These are phyloP conservation scores for Pachyuromys duprasi DNA, from an alignment of 2,797 vertebrate species.

Conservation along the genomic window DNA sequence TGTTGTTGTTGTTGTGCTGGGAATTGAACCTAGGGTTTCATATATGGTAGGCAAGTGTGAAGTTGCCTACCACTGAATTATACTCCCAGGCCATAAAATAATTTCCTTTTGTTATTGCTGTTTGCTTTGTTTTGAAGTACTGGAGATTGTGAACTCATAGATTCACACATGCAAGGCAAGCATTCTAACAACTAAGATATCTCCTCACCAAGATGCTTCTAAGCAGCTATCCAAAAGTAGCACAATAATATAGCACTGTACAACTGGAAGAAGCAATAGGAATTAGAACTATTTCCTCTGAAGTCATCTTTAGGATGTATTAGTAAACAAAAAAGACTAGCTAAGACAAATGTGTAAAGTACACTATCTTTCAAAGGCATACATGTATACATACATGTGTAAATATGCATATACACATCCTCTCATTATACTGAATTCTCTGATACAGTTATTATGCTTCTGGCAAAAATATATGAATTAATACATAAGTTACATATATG, in stretches of 20 bases:
- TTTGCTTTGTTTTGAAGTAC: not conserved
- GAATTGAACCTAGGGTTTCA: not conserved
- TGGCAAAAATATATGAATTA: not conserved
- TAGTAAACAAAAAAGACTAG: conserved; percentile 41
- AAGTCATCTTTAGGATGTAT: conserved; percentile 34
- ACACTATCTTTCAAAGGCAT: not conserved
- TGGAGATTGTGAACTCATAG: not conserved
- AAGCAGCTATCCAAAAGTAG: conserved; percentile 31
- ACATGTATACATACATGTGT: not conserved
- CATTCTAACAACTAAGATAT: not conserved
- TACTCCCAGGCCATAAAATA: not conserved
- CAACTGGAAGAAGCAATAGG: conserved; percentile 6
- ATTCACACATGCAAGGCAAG: too few relatives aligned
- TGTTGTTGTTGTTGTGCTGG: not conserved
- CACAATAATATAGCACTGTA: not conserved
- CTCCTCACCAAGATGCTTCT: not conserved
- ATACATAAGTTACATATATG: not conserved
- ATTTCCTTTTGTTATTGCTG: not conserved
- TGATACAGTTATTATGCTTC: not conserved
- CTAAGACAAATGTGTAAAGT: not conserved
- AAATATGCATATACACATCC: not conserved
- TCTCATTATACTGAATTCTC: not conserved
- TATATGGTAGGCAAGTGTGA: not conserved
- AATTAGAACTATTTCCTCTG: conserved; percentile 7
- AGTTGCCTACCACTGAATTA: not conserved